Base-by-base conservation (phyloP, 2,888 invertebrate genomes). In the Chrysopilus asiliformis region DNA sequence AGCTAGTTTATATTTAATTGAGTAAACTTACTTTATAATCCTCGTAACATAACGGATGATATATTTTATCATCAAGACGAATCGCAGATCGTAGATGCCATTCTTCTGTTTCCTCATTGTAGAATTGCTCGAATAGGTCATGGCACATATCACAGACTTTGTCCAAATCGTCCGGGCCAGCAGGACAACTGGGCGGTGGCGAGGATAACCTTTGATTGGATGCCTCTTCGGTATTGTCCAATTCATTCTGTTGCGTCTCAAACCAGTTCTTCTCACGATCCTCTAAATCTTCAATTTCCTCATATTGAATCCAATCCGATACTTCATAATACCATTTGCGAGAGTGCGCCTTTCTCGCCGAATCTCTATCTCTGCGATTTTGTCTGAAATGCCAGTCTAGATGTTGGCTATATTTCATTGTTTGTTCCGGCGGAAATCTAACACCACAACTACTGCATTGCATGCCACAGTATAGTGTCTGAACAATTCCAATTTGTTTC, bases 351-450 rank as follows among this genome's bases (percentile, higher is more conserved):
- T 86, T 79, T 9, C 86, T 70, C 0, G 81, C 79, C 1, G 84
- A 82, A 55, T 87, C 87, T 45, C 89, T 76, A 49, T 89, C 90
- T 36, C 81, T 71, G 2, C 90, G 68, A 67, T 97, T 97, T 62
- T 90, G 87, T 1, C 91, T 68, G 67, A 97, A 97, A 67, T 98
- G 98, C 95, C 97, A 97, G 67, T 98, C 97, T 41, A 97, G 72
- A 66, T 99, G 98, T 57, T 89, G 86, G 51, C 82, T 84, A 64
- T 95, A 98, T 43, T 83, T 76, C 47, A 82, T 81, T 7, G 84
- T 86, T 54, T 83, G 81, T 62, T 89, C 87, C 0, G 86, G 81
- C 10, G 86, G 82, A 65, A 97, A 95, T 30, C 95, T 74, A 42
- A 89, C 77, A 20, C 97, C 97, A 65, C 98, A 98, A 34, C 90